A percentile compares a stretch with the other conserved stretches of the same genome.
These are phyloP conservation scores for Acleris holmiana DNA, from an alignment of 2,888 invertebrate species.

Conservation along the genomic window DNA sequence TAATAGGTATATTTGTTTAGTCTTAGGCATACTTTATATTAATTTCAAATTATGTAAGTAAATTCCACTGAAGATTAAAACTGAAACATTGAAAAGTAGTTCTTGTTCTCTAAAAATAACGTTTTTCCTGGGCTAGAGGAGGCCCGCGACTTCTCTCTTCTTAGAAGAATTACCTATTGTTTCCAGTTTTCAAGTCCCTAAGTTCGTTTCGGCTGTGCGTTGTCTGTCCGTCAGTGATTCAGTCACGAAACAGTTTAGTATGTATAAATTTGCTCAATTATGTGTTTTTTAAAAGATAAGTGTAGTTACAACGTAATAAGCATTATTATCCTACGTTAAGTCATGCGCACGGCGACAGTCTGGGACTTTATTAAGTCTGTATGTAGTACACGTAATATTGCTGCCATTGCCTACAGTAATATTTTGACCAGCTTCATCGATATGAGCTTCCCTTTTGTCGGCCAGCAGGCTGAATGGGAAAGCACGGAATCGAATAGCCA, in stretches of 20 bases:
- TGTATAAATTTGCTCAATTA: no score
- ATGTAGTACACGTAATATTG: not conserved
- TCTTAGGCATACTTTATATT: not conserved
- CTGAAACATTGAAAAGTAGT: no score
- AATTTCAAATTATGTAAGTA: no score
- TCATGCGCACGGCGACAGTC: constrained; percentile 3
- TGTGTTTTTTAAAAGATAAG: not conserved
- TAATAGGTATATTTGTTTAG: constrained; percentile 25
- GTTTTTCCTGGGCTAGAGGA: no score
- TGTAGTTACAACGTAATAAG: not conserved
- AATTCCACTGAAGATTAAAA: no score
- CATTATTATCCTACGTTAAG: not conserved
- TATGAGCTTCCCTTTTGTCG: constrained; percentile 33
- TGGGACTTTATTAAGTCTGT: constrained; percentile 1
- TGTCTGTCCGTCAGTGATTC: no score
- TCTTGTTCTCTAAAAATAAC: no score
- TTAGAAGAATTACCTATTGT: no score
- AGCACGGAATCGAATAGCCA: constrained; percentile 68
- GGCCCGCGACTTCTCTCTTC: no score
- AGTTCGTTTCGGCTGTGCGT: no score
- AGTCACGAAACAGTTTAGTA: no score
- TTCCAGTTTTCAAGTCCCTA: no score
- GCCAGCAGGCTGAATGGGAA: constrained; percentile 52
- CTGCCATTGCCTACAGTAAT: not conserved
- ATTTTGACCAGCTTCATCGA: constrained; percentile 18